These are phyloP conservation scores for Oreochromis tanganicae DNA, from an alignment of 2,113 vertebrate genomes.

Conservation along the genomic window DNA sequence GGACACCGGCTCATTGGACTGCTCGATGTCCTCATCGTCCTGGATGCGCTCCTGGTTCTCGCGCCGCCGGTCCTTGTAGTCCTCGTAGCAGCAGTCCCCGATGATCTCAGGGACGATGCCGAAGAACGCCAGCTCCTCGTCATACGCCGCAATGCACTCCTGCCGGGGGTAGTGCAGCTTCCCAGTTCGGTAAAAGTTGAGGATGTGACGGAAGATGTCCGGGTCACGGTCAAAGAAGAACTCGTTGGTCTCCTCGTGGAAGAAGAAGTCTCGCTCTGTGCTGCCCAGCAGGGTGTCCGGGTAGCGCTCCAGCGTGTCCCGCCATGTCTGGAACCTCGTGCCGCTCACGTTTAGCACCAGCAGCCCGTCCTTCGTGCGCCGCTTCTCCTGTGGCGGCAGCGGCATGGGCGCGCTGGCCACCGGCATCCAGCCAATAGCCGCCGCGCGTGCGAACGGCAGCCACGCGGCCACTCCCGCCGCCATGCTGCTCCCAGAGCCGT, in stretches of 20 bases:
- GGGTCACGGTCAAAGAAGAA: conserved; percentile 98
- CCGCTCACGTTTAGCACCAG: conserved; percentile 94
- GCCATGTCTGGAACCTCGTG: conserved; percentile 91
- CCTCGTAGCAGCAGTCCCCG: conserved; percentile 96
- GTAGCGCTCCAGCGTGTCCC: conserved; percentile 90
- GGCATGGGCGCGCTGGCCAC: conserved; percentile 92
- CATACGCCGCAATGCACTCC: conserved; percentile 94
- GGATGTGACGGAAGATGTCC: conserved; percentile 92
- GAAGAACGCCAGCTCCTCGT: conserved; percentile 94
- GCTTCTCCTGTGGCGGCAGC: conserved; percentile 76
- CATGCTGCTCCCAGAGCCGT: conserved; percentile 68
- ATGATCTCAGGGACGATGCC: conserved; percentile 95
- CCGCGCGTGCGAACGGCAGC: conserved; percentile 94
- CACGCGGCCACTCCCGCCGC: conserved; percentile 92
- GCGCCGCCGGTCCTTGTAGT: conserved; percentile 91
- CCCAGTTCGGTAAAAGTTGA: conserved; percentile 96
- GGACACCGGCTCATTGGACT: conserved; percentile 65
- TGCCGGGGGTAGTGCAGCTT: conserved; percentile 93
- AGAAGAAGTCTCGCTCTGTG: conserved; percentile 94
- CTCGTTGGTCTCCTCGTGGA: conserved; percentile 86
- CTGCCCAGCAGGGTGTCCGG: conserved; percentile 95
- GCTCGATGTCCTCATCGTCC: conserved; percentile 86
- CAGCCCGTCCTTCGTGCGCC: conserved; percentile 78
- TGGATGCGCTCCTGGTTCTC: conserved; percentile 91
- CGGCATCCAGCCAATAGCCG: conserved; percentile 97